Evolutionary conservation across 2,113 vertebrate genomes (phyloP), one percentile per base, ranked within the genome.

Genomic region (Melospiza melodia): DNA sequence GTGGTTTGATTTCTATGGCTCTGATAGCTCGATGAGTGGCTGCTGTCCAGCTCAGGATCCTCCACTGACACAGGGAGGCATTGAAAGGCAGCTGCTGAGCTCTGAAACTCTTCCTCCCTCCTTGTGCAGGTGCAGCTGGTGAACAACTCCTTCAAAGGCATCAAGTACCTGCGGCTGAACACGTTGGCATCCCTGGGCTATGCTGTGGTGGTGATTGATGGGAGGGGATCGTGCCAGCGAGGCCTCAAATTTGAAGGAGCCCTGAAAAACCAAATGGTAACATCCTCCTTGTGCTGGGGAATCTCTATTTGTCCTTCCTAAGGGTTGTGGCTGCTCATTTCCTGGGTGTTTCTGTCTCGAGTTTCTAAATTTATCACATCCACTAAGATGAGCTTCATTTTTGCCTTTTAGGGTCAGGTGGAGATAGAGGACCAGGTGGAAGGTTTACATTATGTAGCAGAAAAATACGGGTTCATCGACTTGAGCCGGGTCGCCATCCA

Each of bases 341-440:
- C 63, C 86, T 68, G 17, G 67, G 25, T n/a, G 19, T 43, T 78
- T 68, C 55, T 24, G 4, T 69, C 79, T 55, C 37, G 11, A 6
- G 15, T n/a, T 39, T n/a, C 27, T 20, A 16, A 25, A 27, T 31
- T 24, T 30, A 31, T 37, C 63, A 31, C 51, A 25, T 19, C 10
- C 16, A 11, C 90, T 96, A 37, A 98, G 35, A 6, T 8, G 37
- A 59, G 16, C 59, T 39, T 69, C 57, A 14, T 0, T 37, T 35
- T 90, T 89, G 49, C 87, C 31, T 92, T 74, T 66, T 49, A 99
- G 99, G 99, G 99, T 76, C 99, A 99, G 95, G 99, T 99, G 95
- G 99, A 99, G 97, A 99, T 99, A 5, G 99, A 99, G 94, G 99
- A 99, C 98, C 99, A 99, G 98, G 99, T 99, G 95, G 99, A 99